Conservation (phyloP, 1,140 invertebrate species). For the Pinna nobilis region DNA sequence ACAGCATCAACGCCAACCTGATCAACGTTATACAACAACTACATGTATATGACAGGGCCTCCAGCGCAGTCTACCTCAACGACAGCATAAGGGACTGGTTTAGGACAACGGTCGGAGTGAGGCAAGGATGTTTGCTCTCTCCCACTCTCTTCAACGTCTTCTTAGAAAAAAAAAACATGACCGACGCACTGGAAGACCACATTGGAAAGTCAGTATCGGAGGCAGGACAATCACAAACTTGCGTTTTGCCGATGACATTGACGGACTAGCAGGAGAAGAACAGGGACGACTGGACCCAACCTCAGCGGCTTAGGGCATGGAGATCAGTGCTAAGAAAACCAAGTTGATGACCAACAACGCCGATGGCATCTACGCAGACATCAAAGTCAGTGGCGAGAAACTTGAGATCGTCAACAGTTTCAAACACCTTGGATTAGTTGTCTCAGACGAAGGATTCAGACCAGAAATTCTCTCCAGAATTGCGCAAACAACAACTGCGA, state of each 20-base stretch:
- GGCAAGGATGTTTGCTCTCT: constrained; percentile 48
- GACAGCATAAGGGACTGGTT: constrained; percentile 35
- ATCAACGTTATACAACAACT: constrained; percentile 17
- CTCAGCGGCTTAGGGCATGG: constrained; percentile 29
- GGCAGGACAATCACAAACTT: constrained; percentile 33
- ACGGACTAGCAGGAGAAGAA: constrained; percentile 16
- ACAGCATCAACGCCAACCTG: constrained; percentile 13
- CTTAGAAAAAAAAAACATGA: constrained; percentile 40
- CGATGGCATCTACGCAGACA: constrained; percentile 32
- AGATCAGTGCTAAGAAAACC: constrained; percentile 44
- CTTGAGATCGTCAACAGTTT: constrained; percentile 12
- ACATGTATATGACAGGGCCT: constrained; percentile 39
- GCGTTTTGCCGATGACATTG: constrained; percentile 44
- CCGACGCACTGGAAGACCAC: constrained; percentile 34
- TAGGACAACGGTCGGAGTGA: constrained; percentile 44
- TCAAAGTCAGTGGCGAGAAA: constrained; percentile 18
- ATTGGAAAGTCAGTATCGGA: constrained; percentile 32
- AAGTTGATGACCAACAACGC: constrained; percentile 39
- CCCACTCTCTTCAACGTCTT: constrained; percentile 44
- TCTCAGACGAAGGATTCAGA: constrained; percentile 17
- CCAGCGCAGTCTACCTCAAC: constrained; percentile 38
- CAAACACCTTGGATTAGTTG: constrained; percentile 31
- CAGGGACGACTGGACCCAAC: constrained; percentile 17
- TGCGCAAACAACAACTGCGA: constrained; percentile 7
- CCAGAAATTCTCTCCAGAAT: constrained; percentile 26